These are phyloP conservation scores for Donacobius atricapilla DNA, from an alignment of 2,113 vertebrate species.

Conservation along the genomic window DNA sequence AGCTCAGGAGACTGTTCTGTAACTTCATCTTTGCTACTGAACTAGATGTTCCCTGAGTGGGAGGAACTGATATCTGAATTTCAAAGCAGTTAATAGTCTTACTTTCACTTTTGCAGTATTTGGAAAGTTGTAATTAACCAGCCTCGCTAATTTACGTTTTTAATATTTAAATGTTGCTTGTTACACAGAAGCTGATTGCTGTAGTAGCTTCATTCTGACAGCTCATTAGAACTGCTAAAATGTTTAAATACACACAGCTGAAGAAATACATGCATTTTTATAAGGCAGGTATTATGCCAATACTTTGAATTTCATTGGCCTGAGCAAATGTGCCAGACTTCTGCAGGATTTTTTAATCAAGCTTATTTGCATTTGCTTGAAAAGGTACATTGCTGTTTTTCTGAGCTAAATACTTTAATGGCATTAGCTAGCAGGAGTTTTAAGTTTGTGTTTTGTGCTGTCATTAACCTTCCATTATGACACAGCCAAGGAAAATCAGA, in stretches of 20 bases:
- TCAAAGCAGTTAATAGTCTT: conserved; percentile 59
- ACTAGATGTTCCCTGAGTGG: conserved; percentile 47
- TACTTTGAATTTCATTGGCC: conserved; percentile 43
- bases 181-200: conserved; percentile 65
- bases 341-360: conserved; percentile 23
- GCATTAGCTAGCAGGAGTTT: neutral
- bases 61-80: conserved; percentile 66
- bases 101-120: conserved; percentile 48
- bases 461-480: conserved; percentile 27
- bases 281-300: conserved; percentile 56
- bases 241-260: conserved; percentile 66
- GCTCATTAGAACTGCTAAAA: conserved; percentile 65
- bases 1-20: conserved; percentile 61
- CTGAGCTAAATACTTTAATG: neutral
- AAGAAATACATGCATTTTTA: conserved; percentile 66
- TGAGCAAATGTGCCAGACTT: neutral
- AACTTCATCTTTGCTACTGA: conserved; percentile 45
- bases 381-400: neutral
- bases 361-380: conserved; percentile 23
- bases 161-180: conserved; percentile 69
- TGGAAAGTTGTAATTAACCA: conserved; percentile 64
- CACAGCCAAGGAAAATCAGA: neutral
- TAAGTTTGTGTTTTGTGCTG: neutral
- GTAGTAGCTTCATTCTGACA: conserved; percentile 54
- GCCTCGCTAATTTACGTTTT: conserved; percentile 60